These are phyloP conservation scores for Microtus ochrogaster DNA, from an alignment of 2,113 vertebrate species.

Conservation along the genomic window DNA sequence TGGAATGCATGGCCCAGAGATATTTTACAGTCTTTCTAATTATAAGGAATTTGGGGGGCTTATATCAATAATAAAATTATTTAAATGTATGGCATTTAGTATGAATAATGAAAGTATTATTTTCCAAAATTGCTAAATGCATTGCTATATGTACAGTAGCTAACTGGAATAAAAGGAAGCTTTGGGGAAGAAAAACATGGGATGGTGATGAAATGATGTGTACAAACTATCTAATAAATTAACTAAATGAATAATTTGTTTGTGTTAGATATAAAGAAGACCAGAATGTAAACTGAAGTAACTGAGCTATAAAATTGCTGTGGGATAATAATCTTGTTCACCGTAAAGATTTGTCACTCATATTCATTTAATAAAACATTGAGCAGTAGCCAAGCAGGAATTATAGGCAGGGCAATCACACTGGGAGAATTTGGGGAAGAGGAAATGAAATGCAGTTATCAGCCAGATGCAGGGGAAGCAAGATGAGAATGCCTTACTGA, in stretches of 20 bases:
- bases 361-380: no score
- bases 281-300: background rate
- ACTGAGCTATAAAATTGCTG: no score
- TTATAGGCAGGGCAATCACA: no score
- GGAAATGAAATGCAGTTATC: no score
- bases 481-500: no score
- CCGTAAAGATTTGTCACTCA: no score
- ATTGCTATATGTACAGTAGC: background rate
- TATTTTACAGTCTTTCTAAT: background rate
- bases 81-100: background rate
- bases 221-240: background rate
- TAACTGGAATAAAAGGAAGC: background rate
- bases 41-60: background rate
- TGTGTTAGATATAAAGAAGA: background rate
- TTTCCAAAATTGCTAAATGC: background rate
- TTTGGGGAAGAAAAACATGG: background rate
- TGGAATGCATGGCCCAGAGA: background rate
- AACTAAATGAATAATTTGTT: background rate
- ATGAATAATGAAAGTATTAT: background rate
- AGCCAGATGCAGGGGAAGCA: no score
- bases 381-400: no score
- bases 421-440: no score
- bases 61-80: background rate
- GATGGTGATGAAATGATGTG: background rate
- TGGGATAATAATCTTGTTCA: no score